phyloP scores from a whole-genome alignment of 1,140 invertebrate genomes.

The Pantala flavescens region DNA sequence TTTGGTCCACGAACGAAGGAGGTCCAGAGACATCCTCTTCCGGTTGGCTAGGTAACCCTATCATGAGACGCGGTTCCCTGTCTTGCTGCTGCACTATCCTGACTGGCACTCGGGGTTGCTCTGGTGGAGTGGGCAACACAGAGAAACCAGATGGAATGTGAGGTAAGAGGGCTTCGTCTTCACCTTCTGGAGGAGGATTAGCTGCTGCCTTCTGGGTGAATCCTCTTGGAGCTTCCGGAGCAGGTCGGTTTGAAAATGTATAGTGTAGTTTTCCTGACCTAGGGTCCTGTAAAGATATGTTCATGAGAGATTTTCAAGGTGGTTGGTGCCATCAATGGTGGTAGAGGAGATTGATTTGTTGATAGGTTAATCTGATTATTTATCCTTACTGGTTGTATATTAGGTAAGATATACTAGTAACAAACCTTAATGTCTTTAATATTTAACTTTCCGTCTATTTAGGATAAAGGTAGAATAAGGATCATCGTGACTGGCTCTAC shows the following conservation, averaged over 20 bases:
- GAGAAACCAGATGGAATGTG: neutral
- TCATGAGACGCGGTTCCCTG: neutral
- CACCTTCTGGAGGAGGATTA: neutral
- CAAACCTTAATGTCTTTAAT: too few relatives aligned
- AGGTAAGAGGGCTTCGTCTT: neutral
- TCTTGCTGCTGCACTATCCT: neutral
- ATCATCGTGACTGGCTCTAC: too few relatives aligned
- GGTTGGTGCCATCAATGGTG: too few relatives aligned
- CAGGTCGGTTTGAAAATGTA: neutral
- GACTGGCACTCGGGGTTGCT: neutral
- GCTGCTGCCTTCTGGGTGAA: neutral
- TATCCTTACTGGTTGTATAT: too few relatives aligned
- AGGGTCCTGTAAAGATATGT: neutral
- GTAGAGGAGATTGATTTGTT: too few relatives aligned
- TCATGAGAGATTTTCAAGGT: neutral
- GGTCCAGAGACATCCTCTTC: neutral
- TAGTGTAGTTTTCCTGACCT: neutral
- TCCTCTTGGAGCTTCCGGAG: neutral
- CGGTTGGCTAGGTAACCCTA: neutral
- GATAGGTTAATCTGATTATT: too few relatives aligned
- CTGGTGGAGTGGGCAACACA: neutral
- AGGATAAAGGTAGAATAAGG: too few relatives aligned
- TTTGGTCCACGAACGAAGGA: neutral
- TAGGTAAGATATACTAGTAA: too few relatives aligned
- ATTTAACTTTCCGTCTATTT: too few relatives aligned